phyloP scores from a whole-genome alignment of 2,113 vertebrate genomes.

The Phoxinus phoxinus region DNA sequence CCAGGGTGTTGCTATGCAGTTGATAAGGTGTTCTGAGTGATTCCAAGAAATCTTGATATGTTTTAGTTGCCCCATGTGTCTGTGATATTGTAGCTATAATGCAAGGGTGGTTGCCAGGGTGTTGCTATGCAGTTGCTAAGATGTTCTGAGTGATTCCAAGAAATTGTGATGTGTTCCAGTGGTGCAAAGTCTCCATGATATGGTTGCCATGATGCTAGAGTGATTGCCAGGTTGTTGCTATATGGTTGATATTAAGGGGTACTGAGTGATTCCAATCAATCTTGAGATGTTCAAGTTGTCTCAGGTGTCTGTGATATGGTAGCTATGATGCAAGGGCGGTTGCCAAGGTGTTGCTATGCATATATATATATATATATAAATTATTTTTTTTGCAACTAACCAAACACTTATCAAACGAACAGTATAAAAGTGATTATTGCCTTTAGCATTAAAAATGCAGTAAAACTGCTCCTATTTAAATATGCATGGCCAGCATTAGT shows the following conservation, averaged over 20 bases:
- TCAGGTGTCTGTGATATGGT: neutral
- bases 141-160: neutral
- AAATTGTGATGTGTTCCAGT: neutral
- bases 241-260: neutral
- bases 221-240: no score
- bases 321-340: neutral
- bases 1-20: neutral
- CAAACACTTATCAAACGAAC: no score
- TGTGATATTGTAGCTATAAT: neutral
- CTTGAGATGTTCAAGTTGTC: neutral
- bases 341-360: neutral
- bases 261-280: neutral
- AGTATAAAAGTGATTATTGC: no score
- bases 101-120: neutral
- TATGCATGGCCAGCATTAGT: neutral
- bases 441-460: neutral
- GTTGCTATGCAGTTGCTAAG: neutral
- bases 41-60: neutral
- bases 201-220: neutral
- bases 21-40: neutral
- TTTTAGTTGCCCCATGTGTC: neutral
- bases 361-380: no score
- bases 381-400: no score
- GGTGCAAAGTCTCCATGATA: neutral
- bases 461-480: neutral